A percentile compares a stretch with the other conserved stretches of the same genome.
These are phyloP conservation scores for Aleiodes leptofemur DNA, from an alignment of 2,888 invertebrate genomes.

Conservation along the genomic window DNA sequence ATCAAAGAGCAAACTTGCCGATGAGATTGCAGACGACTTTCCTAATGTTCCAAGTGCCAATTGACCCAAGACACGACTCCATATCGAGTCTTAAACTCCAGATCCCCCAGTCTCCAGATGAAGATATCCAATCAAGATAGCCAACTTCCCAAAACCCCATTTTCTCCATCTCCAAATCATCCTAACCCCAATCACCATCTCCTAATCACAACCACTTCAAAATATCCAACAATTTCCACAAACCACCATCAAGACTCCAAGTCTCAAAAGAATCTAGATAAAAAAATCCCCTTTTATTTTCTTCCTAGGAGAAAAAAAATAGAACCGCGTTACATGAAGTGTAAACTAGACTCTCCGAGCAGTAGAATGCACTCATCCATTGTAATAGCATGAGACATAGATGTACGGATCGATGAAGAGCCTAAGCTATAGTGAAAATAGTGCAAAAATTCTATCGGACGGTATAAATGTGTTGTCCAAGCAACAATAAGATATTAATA, in stretches of 20 bases:
- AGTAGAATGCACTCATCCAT: conserved; percentile 8
- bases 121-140: conserved; percentile 66
- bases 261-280: neutral
- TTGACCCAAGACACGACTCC: conserved; percentile 36
- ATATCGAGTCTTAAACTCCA: conserved; percentile 60
- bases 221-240: neutral
- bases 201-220: neutral
- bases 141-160: conserved; percentile 59
- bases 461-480: neutral
- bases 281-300: conserved; percentile 13
- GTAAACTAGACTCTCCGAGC: conserved; percentile 24
- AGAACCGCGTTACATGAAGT: conserved; percentile 12
- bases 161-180: neutral
- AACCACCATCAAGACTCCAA: conserved; percentile 5
- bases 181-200: neutral
- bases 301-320: conserved; percentile 20
- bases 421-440: conserved; percentile 20
- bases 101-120: conserved; percentile 57
- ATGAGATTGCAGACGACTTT: neutral
- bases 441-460: conserved; percentile 2
- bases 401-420: conserved; percentile 39
- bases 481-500: conserved; percentile 73
- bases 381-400: conserved; percentile 22
- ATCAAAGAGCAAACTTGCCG: too few relatives aligned
- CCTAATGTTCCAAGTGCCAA: conserved; percentile 31